Conservation (phyloP, 2,888 invertebrate genomes). For the Disparrhopalites patrizii region DNA sequence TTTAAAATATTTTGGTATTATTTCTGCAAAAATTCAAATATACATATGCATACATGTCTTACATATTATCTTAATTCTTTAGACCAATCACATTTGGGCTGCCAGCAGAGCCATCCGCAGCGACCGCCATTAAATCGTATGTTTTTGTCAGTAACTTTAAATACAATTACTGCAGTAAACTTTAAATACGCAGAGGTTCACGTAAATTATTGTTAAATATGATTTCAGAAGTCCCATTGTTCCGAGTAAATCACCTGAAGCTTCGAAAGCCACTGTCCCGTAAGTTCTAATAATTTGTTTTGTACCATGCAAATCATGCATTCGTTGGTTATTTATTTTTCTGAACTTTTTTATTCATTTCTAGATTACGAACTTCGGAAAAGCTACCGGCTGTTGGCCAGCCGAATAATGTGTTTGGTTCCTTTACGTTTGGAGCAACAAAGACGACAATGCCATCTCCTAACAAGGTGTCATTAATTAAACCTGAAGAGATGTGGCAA, state of each 20-base stretch:
- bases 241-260: slow-evolving; percentile 5
- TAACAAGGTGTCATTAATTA: neutral
- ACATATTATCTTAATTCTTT: neutral
- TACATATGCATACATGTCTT: neutral
- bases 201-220: no score
- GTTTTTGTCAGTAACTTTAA: no score
- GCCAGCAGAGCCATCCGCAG: slow-evolving; percentile 15
- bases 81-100: slow-evolving; percentile 14
- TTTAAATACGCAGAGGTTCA: no score
- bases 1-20: neutral
- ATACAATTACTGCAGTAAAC: no score
- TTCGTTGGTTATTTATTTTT: neutral
- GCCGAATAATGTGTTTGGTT: slow-evolving; percentile 14
- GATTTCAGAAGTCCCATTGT: neutral
- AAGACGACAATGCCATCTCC: neutral
- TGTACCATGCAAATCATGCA: neutral
- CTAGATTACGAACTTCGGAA: neutral
- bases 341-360: no score
- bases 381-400: neutral
- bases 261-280: slow-evolving; percentile 8
- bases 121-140: slow-evolving; percentile 17
- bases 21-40: neutral
- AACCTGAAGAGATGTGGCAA: slow-evolving; percentile 12
- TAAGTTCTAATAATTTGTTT: neutral
- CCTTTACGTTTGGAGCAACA: slow-evolving; percentile 12